These are phyloP conservation scores for Stenodema calcarata DNA, from an alignment of 2,888 invertebrate genomes.

Conservation along the genomic window DNA sequence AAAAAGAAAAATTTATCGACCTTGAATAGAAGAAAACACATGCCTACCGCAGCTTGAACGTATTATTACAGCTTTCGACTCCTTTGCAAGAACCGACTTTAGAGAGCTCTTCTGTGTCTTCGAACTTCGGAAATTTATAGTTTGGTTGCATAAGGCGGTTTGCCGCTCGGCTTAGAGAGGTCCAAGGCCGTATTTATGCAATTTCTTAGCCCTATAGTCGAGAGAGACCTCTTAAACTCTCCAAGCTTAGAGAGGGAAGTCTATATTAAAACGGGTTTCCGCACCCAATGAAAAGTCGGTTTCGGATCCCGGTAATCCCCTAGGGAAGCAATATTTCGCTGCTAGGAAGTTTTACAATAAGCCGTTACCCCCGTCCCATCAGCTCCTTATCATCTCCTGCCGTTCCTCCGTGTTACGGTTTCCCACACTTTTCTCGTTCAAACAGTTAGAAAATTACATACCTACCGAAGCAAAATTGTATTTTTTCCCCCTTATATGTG, in stretches of 20 bases:
- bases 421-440: not conserved
- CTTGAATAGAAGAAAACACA: too few species aligned
- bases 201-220: conserved; percentile 19
- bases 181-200: conserved; percentile 36
- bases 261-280: conserved; percentile 42
- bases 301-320: conserved; percentile 32
- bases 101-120: not conserved
- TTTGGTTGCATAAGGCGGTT: conserved; percentile 22
- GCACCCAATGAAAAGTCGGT: conserved; percentile 44
- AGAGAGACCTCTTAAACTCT: conserved; percentile 31
- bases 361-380: not conserved
- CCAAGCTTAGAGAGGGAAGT: conserved; percentile 5
- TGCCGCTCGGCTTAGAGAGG: conserved; percentile 13
- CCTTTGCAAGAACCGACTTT: not conserved
- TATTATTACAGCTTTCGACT: not conserved
- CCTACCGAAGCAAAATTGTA: not conserved
- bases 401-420: not conserved
- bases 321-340: conserved; percentile 32
- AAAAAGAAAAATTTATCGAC: too few species aligned
- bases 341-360: conserved; percentile 35
- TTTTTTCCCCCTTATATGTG: not conserved
- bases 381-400: not conserved
- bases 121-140: conserved; percentile 22
- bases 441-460: not conserved
- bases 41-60: not conserved